These are phyloP conservation scores for Tolypeutes matacus DNA, from an alignment of 2,797 vertebrate species.

Conservation along the genomic window DNA sequence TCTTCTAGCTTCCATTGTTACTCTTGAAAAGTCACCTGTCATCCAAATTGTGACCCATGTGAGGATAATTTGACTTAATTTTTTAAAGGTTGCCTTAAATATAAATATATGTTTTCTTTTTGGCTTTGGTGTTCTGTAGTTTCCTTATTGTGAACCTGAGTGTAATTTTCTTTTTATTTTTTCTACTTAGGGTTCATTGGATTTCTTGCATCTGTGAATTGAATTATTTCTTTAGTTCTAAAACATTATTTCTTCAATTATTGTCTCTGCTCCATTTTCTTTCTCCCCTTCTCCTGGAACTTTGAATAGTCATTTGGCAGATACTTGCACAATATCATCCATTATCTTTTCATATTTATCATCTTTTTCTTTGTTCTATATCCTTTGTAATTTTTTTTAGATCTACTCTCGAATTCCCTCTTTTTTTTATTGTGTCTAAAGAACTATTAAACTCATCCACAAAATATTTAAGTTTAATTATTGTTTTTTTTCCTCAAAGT, in stretches of 20 bases:
- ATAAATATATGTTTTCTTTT: background rate
- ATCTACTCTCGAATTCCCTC: background rate
- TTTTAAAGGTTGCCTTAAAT: background rate
- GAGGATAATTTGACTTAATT: background rate
- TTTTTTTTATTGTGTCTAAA: background rate
- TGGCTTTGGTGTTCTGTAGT: background rate
- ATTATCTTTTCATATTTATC: conserved; percentile 7
- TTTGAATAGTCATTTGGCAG: conserved; percentile 8
- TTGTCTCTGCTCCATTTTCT: background rate
- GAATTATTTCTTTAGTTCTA: conserved; percentile 34
- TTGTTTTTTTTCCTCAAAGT: background rate
- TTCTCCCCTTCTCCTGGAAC: background rate
- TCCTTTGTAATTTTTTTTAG: background rate
- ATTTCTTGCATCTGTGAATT: background rate
- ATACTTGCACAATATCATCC: background rate
- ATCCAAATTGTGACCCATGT: no score
- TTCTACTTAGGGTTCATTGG: background rate
- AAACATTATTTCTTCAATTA: background rate
- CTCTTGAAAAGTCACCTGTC: no score
- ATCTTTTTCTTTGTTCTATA: background rate
- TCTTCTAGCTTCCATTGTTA: no score
- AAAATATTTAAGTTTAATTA: background rate
- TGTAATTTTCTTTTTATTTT: background rate
- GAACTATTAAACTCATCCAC: background rate
- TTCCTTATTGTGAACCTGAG: background rate